Base-by-base conservation (phyloP, 2,113 vertebrate species). In the Plestiodon gilberti region DNA sequence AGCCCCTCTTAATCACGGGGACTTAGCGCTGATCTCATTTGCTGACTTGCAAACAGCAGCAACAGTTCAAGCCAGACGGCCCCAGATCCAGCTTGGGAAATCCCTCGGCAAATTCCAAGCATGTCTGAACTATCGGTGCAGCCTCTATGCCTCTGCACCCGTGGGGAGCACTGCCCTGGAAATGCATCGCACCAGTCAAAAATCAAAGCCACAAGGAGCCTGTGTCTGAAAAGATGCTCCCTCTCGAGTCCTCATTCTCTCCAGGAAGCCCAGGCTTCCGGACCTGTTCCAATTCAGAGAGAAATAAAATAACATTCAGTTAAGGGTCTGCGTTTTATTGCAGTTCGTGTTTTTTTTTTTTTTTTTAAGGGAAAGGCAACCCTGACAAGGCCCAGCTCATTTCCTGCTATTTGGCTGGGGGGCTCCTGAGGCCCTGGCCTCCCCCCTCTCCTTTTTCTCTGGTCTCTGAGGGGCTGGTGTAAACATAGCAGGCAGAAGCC, bases 81-180 rank as follows among this genome's bases (percentile, higher is more conserved):
- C 0, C n/a, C 82, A 75, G 67, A 92, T 78, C 69, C 85, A 84
- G 87, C 83, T 25, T 0, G 3, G 91, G 86, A 88, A 93, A 91
- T 76, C 89, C 90, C 88, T 87, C 84, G 74, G 91, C 1, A 79
- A 83, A n/a, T 92, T 91, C 89, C 90, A 93, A 88, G 87, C 83
- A 11, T 40, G 70, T 71, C 89, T 87, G 89, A 81, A 91, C 57
- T 3, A 79, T 85, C 83, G 81, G 11, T 81, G 77, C 76, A 77
- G 78, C 40, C 75, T 86, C 40, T 89, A 86, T 69, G 67, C 10
- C 67, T 79, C 82, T 48, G 22, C 71, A 62, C 75, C 82, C 87
- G 80, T 85, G 86, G 75, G 25, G 74, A 67, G 43, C 75, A 15
- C 86, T 87, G 80, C 25, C 74, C 86, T 83, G 77, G 25, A 35